Base-by-base conservation (phyloP, 1,140 invertebrate species). In the Notospermus geniculatus region DNA sequence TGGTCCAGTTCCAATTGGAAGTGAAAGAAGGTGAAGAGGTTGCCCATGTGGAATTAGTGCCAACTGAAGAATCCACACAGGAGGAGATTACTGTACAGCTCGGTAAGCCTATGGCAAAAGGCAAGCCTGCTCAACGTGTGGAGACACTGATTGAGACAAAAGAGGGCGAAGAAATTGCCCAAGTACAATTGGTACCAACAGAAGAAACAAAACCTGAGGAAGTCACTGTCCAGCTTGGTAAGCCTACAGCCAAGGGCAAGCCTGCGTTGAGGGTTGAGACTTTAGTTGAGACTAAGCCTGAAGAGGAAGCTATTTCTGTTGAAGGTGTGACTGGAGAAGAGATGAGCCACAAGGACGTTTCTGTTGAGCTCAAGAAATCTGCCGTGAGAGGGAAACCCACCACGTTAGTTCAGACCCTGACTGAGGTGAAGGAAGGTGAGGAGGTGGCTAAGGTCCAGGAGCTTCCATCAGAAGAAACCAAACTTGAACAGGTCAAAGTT, bases 11-110 rank as follows among this genome's bases (percentile, higher is more conserved):
- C n/a, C n/a, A n/a, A n/a, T n/a, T n/a, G n/a, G n/a, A n/a, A n/a
- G n/a, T n/a, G n/a, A n/a, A n/a, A n/a, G n/a, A n/a, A n/a, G n/a
- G n/a, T n/a, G n/a, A n/a, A n/a, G n/a, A n/a, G n/a, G n/a, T n/a
- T n/a, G n/a, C n/a, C n/a, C n/a, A n/a, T n/a, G n/a, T n/a, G n/a
- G n/a, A n/a, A n/a, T n/a, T n/a, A n/a, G n/a, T n/a, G n/a, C n/a
- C n/a, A n/a, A 32, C 52, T 11, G 57, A 60, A 50, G 59, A 64
- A 59, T 46, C 60, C 23, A 64, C 67, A 45, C 57, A 58, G 28
- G 59, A 61, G 25, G 46, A 53, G 11, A 25, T 53, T 17, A 25
- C 15, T 25, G 23, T 53, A 13, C 13, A 53, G 13, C 13, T 17
- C 11, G 23, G 22, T 11, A 53, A 43, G 39, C 39, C 39, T 13